These are phyloP conservation scores for Papilio machaon DNA, from an alignment of 1,140 invertebrate genomes.

Conservation along the genomic window DNA sequence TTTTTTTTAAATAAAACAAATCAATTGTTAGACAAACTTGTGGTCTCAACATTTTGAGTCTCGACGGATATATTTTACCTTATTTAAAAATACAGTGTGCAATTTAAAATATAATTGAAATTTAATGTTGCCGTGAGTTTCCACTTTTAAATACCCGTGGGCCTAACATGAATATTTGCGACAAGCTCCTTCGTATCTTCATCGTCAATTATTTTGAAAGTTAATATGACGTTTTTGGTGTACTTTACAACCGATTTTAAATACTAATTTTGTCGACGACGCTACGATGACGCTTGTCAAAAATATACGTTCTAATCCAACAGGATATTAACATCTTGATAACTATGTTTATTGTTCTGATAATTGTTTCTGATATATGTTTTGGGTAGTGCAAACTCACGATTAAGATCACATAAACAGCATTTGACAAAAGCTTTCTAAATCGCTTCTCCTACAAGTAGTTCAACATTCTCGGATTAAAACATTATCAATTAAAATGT, in stretches of 20 bases:
- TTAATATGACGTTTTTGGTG: no score
- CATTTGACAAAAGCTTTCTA: constrained; percentile 34
- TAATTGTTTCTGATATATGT: no score
- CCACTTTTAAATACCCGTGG: no score
- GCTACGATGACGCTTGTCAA: no score
- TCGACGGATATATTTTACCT: background rate
- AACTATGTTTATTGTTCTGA: no score
- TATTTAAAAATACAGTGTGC: background rate
- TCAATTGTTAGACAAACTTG: background rate
- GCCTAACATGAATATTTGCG: no score
- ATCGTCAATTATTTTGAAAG: no score
- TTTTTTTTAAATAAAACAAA: constrained; percentile 4
- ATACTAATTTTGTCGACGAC: no score
- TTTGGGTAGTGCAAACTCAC: background rate
- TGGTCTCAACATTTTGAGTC: background rate
- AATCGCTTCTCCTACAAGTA: constrained; percentile 52
- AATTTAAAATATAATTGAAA: background rate
- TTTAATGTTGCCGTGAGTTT: background rate
- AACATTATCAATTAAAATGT: constrained; percentile 43
- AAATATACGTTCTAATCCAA: no score
- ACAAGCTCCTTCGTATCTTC: no score
- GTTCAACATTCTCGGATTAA: constrained; percentile 48
- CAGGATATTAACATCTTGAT: no score
- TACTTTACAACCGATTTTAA: no score
- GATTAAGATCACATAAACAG: background rate